Conservation (phyloP, 2,113 vertebrate genomes). For the Pachypanchax playfairii region DNA sequence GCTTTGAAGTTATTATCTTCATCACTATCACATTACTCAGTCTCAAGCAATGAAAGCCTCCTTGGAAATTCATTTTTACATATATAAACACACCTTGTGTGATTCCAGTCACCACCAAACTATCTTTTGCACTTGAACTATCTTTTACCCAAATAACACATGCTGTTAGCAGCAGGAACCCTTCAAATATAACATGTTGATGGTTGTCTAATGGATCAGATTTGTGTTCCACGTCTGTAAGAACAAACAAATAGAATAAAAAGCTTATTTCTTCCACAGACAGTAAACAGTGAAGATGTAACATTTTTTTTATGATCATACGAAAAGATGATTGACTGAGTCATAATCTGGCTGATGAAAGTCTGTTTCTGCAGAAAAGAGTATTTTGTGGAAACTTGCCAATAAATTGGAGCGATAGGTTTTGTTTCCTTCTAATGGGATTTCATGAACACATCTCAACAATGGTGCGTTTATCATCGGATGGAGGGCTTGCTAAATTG, state of each 20-base stretch:
- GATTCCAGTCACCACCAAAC: not conserved
- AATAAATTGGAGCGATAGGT: constrained; percentile 4
- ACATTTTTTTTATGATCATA: not conserved
- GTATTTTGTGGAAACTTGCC: not conserved
- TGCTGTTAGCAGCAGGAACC: too few relatives aligned
- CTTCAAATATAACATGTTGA: too few relatives aligned
- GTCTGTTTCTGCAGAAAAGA: not conserved
- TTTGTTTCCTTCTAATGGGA: constrained; percentile 23
- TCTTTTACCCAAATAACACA: too few relatives aligned
- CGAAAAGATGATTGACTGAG: not conserved
- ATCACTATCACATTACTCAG: not conserved
- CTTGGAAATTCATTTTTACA: not conserved
- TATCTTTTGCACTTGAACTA: too few relatives aligned
- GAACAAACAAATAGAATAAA: too few relatives aligned
- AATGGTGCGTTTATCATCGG: constrained; percentile 21
- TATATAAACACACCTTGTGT: not conserved
- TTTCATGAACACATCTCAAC: constrained; percentile 32
- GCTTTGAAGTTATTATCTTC: not conserved
- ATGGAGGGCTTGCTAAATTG: constrained; percentile 54
- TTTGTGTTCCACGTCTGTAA: too few relatives aligned
- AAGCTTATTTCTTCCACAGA: too few relatives aligned
- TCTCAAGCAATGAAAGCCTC: not conserved
- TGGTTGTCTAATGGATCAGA: too few relatives aligned
- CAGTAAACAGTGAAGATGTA: not conserved
- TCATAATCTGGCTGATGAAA: not conserved